Evolutionary conservation across 2,797 vertebrate genomes (phyloP), one percentile per base, ranked within the genome.

Genomic region (Neosilurus mollespiculum): DNA sequence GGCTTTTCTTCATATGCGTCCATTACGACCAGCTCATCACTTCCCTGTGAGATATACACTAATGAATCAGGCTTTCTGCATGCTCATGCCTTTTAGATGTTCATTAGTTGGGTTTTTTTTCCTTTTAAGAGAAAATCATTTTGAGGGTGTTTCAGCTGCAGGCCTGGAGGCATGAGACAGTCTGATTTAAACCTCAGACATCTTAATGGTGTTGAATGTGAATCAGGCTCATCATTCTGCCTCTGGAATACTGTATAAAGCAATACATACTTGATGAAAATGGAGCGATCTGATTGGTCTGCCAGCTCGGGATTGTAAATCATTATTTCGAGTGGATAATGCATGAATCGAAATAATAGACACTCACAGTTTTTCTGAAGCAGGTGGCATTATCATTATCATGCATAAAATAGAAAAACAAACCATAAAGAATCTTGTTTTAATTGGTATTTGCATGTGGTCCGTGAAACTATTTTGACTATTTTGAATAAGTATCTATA

Each of bases 161-260:
- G 71, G 54, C 72, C 26, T 30, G 54, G 58, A 12, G 10, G 54
- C 24, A 20, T 56, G 30, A 75, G 53, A 58, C 53, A 7, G 72
- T 75, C 72, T 73, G 71, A 73, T 75, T 75, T 75, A 58, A 75
- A 58, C 24, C 0, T 12, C 72, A 75, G 72, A 75, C 43, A 2
- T 53, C 69, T 11, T 34, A 30, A 75, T 58, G 71, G 24, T 58
- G 15, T 54, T 30, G 71, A 1, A 9, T 58, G 18, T 12, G 16
- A 34, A 22, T 76, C 26, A 20, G 72, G 10, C 26, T 76, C 72
- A 59, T 58, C 54, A 22, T 3, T 7, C 15, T 30, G 71, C 1
- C 16, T 56, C 51, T 30, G 53, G 5, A 20, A 34, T 56, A 5
- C 37, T 43, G 37, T 56, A 56, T 9, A 54, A 24, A 15, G 9